A percentile compares a stretch with the other conserved stretches of the same genome.
Evolutionary conservation across 2,888 invertebrate species (phyloP).

Genomic region (Drosophila yooni): DNA sequence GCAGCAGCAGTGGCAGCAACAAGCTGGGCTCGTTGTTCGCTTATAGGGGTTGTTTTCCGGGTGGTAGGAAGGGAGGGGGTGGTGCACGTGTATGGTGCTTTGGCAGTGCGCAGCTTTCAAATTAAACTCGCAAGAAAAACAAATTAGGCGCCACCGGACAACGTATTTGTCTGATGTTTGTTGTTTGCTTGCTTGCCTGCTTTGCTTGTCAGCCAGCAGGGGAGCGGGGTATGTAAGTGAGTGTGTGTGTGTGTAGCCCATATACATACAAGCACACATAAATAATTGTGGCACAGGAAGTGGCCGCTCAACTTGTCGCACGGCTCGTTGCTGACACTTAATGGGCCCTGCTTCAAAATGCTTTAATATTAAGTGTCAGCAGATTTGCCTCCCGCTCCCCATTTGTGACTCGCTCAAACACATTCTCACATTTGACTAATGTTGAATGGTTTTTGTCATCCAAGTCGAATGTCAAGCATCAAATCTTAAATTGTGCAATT

Average conservation of each 20-base stretch:
- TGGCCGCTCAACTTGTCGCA: slow-evolving; percentile 55
- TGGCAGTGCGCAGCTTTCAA: slow-evolving; percentile 62
- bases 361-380: slow-evolving; percentile 52
- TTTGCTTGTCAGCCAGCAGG: slow-evolving; percentile 25
- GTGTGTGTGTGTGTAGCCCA: not conserved
- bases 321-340: slow-evolving; percentile 53
- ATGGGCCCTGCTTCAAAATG: slow-evolving; percentile 49
- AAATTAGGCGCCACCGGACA: slow-evolving; percentile 76
- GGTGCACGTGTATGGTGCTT: slow-evolving; percentile 33
- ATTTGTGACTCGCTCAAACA: not conserved
- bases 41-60: not conserved
- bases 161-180: slow-evolving; percentile 72
- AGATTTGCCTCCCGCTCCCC: slow-evolving; percentile 29
- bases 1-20: slow-evolving; percentile 15
- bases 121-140: slow-evolving; percentile 78
- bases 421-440: not conserved
- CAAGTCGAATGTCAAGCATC: not conserved
- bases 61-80: accelerated
- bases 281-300: slow-evolving; percentile 25
- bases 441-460: not conserved
- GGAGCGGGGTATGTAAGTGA: not conserved
- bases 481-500: slow-evolving; percentile 1
- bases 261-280: not conserved
- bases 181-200: slow-evolving; percentile 44
- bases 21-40: not conserved